Base-by-base conservation (phyloP, 1,140 invertebrate genomes). In the Goniozus legneri region DNA sequence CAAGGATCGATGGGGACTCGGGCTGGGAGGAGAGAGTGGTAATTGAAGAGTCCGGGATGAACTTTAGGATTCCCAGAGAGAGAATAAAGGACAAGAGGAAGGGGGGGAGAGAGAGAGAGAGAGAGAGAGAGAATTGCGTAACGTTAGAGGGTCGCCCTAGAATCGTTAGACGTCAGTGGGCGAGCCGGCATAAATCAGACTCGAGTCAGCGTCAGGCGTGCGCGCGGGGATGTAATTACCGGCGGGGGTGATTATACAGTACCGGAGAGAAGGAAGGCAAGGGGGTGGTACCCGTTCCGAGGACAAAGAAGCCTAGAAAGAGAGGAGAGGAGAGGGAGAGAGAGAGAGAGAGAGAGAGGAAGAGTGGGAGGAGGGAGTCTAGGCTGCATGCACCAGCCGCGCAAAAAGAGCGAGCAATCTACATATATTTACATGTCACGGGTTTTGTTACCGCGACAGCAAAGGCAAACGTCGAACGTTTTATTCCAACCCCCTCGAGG, bases 401-500 rank as follows among this genome's bases (percentile, higher is more conserved):
- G 18, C 38, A 54, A 54, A 54, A 54, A 49, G 52, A 41, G 43
- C 42, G 21, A 42, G 43, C 54, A 53, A 56, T 56, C 54, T 56
- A 50, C 54, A 56, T 54, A 54, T 38, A 54, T 54, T 54, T 54
- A 50, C 52, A 54, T 54, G 19, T 32, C 42, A 24, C 37, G 13
- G 43, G 43, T 51, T 51, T 45, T 48, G 38, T 42, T 48, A 33
- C 45, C 10, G 38, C 16, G 19, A n/a, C 22, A n/a, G n/a, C n/a
- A n/a, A n/a, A n/a, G n/a, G n/a, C n/a, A n/a, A n/a, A n/a, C n/a
- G n/a, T n/a, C n/a, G n/a, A n/a, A n/a, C n/a, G n/a, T n/a, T n/a
- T n/a, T n/a, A n/a, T n/a, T n/a, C n/a, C n/a, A n/a, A n/a, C n/a
- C n/a, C n/a, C n/a, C n/a, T n/a, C 12, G 24, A 27, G 24, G 12